Base-by-base conservation (phyloP, 2,888 invertebrate species). In the Sinhomidia bicolor region DNA sequence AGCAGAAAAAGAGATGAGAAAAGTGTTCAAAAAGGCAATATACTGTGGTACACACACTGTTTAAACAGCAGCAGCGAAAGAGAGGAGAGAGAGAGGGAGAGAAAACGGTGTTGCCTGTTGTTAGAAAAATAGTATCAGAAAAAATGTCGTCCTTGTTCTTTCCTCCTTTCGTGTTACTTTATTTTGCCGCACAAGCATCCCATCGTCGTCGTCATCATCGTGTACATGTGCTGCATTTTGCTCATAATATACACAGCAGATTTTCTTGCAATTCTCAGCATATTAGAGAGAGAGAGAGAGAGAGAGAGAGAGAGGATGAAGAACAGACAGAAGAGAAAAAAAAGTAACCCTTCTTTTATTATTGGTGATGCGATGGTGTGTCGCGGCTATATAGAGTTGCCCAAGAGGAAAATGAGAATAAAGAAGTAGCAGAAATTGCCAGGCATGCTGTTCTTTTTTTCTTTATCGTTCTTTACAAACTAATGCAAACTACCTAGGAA, bases 191-290 rank as follows among this genome's bases (percentile, higher is more conserved):
- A 68, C 36, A n/a, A 68, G 68, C 41, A 68, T 68, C 9, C 1
- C 7, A 29, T 65, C 60, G 17, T 4, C 12, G 20, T 54, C 5
- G 20, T 54, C 5, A 12, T 60, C 26, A 29, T 62, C 71, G 26
- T 62, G 76, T 84, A 74, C 78, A 62, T 76, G 76, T 29, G 62
- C 57, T 71, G 80, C 68, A 68, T 10, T 68, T 80, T 85, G 7
- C 60, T 44, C 41, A 51, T 65, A 79, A n/a, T 14, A 57, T 62
- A 76, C 47, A 85, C 54, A 85, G 78, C 36, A 85, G 78, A 68
- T 57, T 86, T 71, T 80, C 62, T 51, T 86, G 86, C 74, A 74
- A 86, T 86, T 86, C 86, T 86, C 86, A 86, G 86, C 86, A 86
- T 81, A 71, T 86, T 74, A 86, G 57, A 23, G 23, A n/a, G 26